Base-by-base conservation (phyloP, 2,797 vertebrate species). In the Crocidura indochinensis region DNA sequence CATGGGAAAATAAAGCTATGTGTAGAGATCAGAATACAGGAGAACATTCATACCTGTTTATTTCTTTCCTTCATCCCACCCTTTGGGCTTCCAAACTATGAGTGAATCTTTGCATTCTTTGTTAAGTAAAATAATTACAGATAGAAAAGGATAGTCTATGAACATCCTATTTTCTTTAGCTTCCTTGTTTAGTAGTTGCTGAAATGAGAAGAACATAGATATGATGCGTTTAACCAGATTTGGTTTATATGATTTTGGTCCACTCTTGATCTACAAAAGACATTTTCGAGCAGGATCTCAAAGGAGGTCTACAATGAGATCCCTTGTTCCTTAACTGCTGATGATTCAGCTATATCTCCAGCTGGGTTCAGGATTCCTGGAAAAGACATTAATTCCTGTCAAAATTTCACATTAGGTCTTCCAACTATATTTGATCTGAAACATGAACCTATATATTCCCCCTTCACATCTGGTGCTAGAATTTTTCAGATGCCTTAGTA, bases 381-480 rank as follows among this genome's bases (percentile, higher is more conserved):
- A 90, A 94, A 96, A 94, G 27, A 46, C 31, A 92, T 84, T 80
- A 38, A 91, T 92, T 96, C 90, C 77, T 94, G 73, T 73, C 88
- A 95, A 2, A 87, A 93, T 93, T 94, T 56, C 19, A 77, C 80
- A 75, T 84, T 89, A 60, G 69, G 49, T 91, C 64, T 97, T 94
- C 90, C 88, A 94, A 47, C 47, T 60, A 88, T 14, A 26, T 82
- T 96, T 31, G 14, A 0, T 87, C 8, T 84, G 49, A 94, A 94
- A 87, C 8, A 95, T 95, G 91, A 91, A 87, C 60, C 31, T 85
- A 64, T 68, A 80, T 94, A 90, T 79, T 72, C 94, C 79, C 47
- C 77, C 77, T 94, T 76, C 47, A 88, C 53, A 81, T 92, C 77
- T 90, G 77, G 8, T 72, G n/a, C 81, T 82, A 92, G 67, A 91